phyloP scores from a whole-genome alignment of 1,140 invertebrate species.

The Aradophagus sp. region DNA sequence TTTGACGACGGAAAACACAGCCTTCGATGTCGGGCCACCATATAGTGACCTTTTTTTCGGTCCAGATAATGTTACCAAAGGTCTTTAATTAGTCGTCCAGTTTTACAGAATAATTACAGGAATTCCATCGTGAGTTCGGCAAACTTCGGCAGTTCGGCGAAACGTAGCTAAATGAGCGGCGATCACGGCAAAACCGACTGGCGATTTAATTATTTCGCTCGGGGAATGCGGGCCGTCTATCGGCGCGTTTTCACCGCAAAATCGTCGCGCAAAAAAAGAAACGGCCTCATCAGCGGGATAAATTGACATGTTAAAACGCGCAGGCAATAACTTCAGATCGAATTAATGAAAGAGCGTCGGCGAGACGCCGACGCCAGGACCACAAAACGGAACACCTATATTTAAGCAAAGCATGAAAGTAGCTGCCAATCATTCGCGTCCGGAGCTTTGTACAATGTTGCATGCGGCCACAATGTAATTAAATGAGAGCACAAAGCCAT shows the following conservation, averaged over 20 bases:
- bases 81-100: conserved; percentile 13
- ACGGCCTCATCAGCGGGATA: conserved; percentile 30
- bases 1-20: no score
- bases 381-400: conserved; percentile 47
- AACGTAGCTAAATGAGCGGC: conserved; percentile 7
- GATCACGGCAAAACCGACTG: not conserved
- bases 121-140: not conserved
- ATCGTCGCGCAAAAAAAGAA: conserved; percentile 12
- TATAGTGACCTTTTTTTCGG: no score
- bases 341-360: conserved; percentile 52
- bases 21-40: no score
- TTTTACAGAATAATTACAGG: conserved; percentile 42
- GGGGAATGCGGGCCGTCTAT: conserved; percentile 8
- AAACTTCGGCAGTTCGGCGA: conserved; percentile 1
- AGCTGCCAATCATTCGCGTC: conserved; percentile 50
- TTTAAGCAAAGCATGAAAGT: conserved; percentile 56
- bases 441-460: conserved; percentile 52
- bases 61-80: no score
- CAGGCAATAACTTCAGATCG: conserved; percentile 52
- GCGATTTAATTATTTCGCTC: conserved; percentile 34
- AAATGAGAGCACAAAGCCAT: conserved; percentile 55
- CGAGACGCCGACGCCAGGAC: conserved; percentile 24
- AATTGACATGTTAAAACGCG: conserved; percentile 53
- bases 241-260: conserved; percentile 1
- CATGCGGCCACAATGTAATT: conserved; percentile 52